Conservation (phyloP, 2,113 vertebrate species). For the Equus przewalskii region DNA sequence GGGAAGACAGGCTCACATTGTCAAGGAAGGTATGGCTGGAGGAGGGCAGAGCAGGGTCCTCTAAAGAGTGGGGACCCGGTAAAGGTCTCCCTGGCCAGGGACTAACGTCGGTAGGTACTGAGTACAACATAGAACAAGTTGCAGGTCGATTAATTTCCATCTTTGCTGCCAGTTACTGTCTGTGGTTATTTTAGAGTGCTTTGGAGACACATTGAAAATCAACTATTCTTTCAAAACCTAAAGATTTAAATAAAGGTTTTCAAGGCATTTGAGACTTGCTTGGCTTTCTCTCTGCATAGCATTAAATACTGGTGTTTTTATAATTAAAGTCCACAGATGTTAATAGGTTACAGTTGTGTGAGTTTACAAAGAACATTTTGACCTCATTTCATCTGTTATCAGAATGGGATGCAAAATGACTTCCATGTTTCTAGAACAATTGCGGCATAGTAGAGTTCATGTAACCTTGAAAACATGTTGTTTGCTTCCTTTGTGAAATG, state of each 20-base stretch:
- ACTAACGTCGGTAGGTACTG: background rate
- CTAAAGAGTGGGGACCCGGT: no score
- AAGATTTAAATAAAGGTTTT: constrained; percentile 20
- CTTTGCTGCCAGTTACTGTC: background rate
- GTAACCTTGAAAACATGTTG: constrained; percentile 8
- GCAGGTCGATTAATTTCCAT: background rate
- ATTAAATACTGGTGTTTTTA: background rate
- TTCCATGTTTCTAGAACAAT: background rate
- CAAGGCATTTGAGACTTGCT: background rate
- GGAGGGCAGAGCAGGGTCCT: background rate
- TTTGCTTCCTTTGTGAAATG: constrained; percentile 11
- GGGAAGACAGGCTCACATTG: background rate
- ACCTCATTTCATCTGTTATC: background rate
- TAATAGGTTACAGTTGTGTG: background rate
- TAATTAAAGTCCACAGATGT: constrained; percentile 8
- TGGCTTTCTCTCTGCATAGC: constrained; percentile 2
- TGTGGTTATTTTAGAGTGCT: constrained; percentile 29
- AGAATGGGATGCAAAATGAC: constrained; percentile 23
- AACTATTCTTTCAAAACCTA: background rate
- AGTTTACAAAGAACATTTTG: constrained; percentile 22
- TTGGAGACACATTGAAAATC: background rate
- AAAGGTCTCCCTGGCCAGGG: background rate
- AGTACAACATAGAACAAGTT: background rate
- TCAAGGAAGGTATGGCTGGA: background rate
- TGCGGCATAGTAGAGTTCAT: background rate